Evolutionary conservation across 2,888 invertebrate species (phyloP).

Genomic region (Julus scandinavius): DNA sequence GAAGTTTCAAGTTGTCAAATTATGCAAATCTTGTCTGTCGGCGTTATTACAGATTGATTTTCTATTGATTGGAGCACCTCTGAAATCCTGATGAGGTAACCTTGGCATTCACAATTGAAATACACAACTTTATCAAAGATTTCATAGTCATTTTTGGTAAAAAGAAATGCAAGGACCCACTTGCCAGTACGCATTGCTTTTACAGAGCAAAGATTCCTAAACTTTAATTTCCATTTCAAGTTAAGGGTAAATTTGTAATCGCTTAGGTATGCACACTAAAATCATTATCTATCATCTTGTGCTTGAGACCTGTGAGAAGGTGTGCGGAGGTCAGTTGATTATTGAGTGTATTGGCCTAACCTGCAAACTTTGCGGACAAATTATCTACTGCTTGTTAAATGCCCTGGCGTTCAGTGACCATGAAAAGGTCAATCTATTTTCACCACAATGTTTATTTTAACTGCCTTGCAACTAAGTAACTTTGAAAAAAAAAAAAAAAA

Average conservation of each 20-base stretch:
- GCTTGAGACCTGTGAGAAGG: not conserved
- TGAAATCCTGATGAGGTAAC: not conserved
- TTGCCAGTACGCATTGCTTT: too few species aligned
- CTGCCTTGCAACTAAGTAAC: not conserved
- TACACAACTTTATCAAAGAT: not conserved
- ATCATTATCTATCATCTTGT: not conserved
- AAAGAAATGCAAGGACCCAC: not conserved
- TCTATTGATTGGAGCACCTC: not conserved
- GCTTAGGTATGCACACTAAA: too few species aligned
- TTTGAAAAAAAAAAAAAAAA: not conserved
- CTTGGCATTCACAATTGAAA: not conserved
- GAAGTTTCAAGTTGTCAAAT: not conserved
- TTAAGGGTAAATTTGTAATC: not conserved
- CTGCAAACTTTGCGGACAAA: not conserved
- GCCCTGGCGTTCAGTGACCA: not conserved
- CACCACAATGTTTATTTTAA: not conserved
- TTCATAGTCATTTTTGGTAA: not conserved
- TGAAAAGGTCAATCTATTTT: constrained; percentile 10
- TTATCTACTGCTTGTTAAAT: not conserved
- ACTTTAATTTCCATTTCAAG: too few species aligned
- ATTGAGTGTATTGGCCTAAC: constrained; percentile 10
- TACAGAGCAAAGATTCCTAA: too few species aligned
- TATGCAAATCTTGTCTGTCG: not conserved
- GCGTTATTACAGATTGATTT: not conserved
- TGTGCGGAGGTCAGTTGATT: not conserved